Base-by-base conservation (phyloP, 2,113 vertebrate genomes). In the Xenopus laevis region DNA sequence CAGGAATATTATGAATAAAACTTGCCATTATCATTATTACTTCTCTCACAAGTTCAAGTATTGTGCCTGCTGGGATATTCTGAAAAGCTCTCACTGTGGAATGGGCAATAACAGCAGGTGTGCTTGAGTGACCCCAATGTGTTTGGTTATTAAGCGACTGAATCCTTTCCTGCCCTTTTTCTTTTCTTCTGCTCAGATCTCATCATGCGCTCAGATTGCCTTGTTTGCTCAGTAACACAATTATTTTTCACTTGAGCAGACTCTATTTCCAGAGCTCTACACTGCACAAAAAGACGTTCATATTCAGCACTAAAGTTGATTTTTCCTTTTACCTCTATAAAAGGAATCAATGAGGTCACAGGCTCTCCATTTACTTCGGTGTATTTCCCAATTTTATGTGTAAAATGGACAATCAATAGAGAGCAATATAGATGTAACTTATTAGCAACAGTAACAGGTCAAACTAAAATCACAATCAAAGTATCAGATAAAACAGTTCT, bases 171-270 rank as follows among this genome's bases (percentile, higher is more conserved):
- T 23, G 58, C 18, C 20, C 18, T 60, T 11, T 18, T 60, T 23
- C 58, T 27, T 21, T 60, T 23, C 58, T 21, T 67, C 44, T 67
- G 40, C 65, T 15, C 46, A 23, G 65, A 20, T 67, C 40, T 67
- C 20, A 23, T 21, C 18, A 60, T 67, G 46, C 50, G 18, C 46
- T 50, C 50, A 67, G 45, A 60, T 67, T 67, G 44, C 16, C 46
- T 45, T 50, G 9, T 67, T 67, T 67, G 63, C 63, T 18, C 30
- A 52, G 20, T 50, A 67, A 47, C 11, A 52, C 65, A 67, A 67
- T 67, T 47, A 21, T 18, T 67, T 47, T 67, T 13, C 46, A 67
- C 17, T 50, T 67, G 27, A 64, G 61, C 30, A 18, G 3, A 45
- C 44, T 46, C 63, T 18, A 40, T 40, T 40, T 40, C 33, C 33